Base-by-base conservation (phyloP, 2,888 invertebrate species). In the Drosophila atripex region DNA sequence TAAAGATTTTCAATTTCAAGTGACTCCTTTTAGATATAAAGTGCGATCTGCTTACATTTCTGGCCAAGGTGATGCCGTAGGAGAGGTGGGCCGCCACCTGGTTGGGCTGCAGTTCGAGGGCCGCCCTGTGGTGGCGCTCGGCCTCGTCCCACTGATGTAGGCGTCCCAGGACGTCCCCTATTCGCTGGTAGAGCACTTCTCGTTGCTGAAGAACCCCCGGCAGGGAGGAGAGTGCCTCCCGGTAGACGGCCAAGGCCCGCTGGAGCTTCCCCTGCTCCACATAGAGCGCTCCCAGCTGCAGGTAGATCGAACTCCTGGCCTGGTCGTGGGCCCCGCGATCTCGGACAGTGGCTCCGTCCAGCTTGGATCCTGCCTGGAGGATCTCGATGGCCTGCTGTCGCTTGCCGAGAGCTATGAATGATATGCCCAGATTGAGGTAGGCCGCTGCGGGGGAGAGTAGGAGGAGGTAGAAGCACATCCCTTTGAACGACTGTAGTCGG, bases 61-160 rank as follows among this genome's bases (percentile, higher is more conserved):
- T 95, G 55, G 97, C 96, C 60, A 97, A 93, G 78, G 98, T 94
- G 91, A 97, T 97, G 55, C 97, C 98, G 90, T 98, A 95, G 60
- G 97, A 97, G 83, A 98, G 94, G 91, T 97, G 97, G 57, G 97
- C 97, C 38, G 96, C 96, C 55, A 97, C 95, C 92, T 97, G 97
- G 90, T 96, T 95, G 16, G 97, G 95, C 90, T 96, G 95, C 66
- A 94, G 94, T 64, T 94, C 94, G 57, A 98, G 92, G 1, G 98
- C 97, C 56, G 97, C 95, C 71, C 95, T 93, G 92, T 97, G 97
- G 94, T 96, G 98, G 77, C 94, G 93, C 91, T 98, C 98, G 1
- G 98, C 98, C 88, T 97, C 95, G 47, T 95, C 94, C 92, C 95
- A 95, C 86, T 95, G 95, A 83, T 96, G 96, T 82, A 97, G 92